Conservation (phyloP, 1,140 invertebrate species). For the Proales similis region DNA sequence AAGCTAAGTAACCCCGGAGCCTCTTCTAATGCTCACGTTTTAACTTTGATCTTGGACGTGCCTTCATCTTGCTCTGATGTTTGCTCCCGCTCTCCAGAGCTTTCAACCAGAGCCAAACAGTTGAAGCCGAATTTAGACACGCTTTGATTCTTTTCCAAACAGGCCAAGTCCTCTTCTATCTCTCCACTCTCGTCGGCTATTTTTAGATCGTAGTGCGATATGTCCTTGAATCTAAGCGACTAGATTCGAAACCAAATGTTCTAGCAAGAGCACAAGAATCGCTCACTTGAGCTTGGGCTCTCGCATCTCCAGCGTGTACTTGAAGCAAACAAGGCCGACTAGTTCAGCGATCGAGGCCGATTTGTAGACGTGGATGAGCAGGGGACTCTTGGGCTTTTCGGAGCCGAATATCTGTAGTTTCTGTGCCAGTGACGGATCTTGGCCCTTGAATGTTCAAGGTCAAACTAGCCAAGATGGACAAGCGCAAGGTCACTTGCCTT, state of each 20-base stretch:
- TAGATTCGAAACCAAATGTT: neutral
- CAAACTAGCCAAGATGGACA: neutral
- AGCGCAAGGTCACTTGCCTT: too few species aligned
- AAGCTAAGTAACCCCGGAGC: too few species aligned
- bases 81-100: too few species aligned
- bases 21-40: too few species aligned
- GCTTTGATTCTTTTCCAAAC: constrained; percentile 14
- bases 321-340: constrained; percentile 11
- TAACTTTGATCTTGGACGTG: too few species aligned
- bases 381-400: neutral
- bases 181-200: constrained; percentile 12
- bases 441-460: constrained; percentile 2
- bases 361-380: constrained; percentile 5
- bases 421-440: constrained; percentile 8
- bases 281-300: neutral
- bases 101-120: constrained; percentile 15
- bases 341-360: constrained; percentile 1
- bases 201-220: constrained; percentile 24
- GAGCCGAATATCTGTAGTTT: constrained; percentile 13
- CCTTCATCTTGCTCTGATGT: too few species aligned
- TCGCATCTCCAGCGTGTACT: constrained; percentile 3
- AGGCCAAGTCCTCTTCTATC: constrained; percentile 13
- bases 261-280: neutral
- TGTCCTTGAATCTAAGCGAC: neutral
- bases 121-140: constrained; percentile 7